A percentile compares a stretch with the other conserved stretches of the same genome.
These are phyloP conservation scores for Clangula hyemalis DNA, from an alignment of 2,797 vertebrate genomes.

Conservation along the genomic window DNA sequence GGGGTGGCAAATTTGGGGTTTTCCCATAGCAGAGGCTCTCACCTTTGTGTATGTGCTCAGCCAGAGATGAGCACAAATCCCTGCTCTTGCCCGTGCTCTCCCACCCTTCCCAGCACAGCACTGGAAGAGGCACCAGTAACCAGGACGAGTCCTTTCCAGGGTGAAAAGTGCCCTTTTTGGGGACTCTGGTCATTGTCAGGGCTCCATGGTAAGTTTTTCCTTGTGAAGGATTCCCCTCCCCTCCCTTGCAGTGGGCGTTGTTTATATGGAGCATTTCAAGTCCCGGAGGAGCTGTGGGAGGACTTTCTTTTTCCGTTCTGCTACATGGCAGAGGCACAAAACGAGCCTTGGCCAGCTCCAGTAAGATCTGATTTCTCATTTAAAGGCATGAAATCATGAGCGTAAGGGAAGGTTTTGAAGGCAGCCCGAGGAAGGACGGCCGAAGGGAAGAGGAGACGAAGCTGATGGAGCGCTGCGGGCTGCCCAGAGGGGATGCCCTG, in stretches of 20 bases:
- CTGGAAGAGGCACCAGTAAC: neutral
- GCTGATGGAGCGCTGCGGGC: too few relatives aligned
- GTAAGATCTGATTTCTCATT: constrained; percentile 62
- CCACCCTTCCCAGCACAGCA: neutral
- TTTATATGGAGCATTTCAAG: constrained; percentile 74
- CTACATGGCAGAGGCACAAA: constrained; percentile 71
- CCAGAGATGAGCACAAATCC: neutral
- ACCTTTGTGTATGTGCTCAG: neutral
- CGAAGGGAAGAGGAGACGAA: neutral
- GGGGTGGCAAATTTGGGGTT: neutral
- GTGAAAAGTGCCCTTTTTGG: neutral
- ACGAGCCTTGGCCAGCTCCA: constrained; percentile 63
- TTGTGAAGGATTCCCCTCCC: constrained; percentile 67
- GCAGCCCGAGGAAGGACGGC: neutral
- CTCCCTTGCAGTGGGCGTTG: constrained; percentile 73
- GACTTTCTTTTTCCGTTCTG: constrained; percentile 67
- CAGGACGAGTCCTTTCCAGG: neutral
- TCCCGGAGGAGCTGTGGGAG: constrained; percentile 73
- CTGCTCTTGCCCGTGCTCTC: fast-evolving
- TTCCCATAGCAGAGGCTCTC: neutral
- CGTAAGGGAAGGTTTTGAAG: neutral
- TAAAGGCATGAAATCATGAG: constrained; percentile 32
- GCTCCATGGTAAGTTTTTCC: constrained; percentile 66
- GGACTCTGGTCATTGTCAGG: constrained; percentile 41
- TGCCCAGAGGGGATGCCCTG: neutral